These are phyloP conservation scores for Gymnothorax javanicus DNA, from an alignment of 2,797 vertebrate species.

Conservation along the genomic window DNA sequence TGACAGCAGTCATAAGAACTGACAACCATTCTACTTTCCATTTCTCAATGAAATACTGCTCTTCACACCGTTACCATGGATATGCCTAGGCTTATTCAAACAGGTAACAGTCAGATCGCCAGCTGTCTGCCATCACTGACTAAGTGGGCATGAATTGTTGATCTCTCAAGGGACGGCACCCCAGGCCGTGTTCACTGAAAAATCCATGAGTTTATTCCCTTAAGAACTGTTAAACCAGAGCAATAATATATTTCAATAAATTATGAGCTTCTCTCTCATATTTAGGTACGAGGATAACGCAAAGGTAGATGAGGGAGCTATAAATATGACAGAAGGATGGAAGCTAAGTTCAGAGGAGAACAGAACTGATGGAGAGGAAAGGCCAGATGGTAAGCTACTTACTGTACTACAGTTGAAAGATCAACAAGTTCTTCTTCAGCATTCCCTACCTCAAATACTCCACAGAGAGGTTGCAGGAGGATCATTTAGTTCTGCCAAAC, in stretches of 20 bases:
- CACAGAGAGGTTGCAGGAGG: background rate
- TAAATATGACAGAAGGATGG: constrained; percentile 23
- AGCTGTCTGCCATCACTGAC: constrained; percentile 24
- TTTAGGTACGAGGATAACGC: background rate
- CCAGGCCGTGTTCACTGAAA: background rate
- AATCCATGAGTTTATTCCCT: background rate
- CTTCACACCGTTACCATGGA: background rate
- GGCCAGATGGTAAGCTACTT: constrained; percentile 55
- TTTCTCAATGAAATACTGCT: background rate
- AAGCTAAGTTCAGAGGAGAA: constrained; percentile 13
- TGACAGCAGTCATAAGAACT: background rate
- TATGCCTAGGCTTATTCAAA: background rate
- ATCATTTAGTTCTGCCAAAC: background rate
- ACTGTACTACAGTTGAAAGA: background rate
- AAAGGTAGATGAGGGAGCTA: background rate
- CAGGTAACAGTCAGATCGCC: background rate
- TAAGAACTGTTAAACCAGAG: background rate
- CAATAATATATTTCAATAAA: constrained; percentile 30
- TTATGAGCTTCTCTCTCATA: constrained; percentile 35
- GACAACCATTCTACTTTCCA: background rate
- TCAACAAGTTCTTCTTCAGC: background rate
- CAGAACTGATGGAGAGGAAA: constrained; percentile 11
- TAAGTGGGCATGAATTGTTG: background rate
- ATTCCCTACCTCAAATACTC: background rate
- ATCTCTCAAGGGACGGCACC: background rate